Base-by-base conservation (phyloP, 2,113 vertebrate genomes). In the Elachura formosa region DNA sequence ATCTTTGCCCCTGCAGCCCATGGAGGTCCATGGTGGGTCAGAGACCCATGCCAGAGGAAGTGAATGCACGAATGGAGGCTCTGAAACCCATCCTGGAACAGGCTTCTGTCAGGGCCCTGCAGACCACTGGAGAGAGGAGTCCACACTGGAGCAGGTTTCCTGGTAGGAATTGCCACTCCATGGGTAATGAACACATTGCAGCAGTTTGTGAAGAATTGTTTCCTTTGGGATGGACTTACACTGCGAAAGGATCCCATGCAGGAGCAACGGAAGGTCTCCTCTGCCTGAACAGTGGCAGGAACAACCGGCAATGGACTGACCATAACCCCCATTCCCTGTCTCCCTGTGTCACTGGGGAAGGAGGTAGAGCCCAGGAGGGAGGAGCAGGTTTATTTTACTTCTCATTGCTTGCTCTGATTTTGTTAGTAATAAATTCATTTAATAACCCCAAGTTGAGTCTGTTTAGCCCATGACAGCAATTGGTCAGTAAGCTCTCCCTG, bases 181-280 rank as follows among this genome's bases (percentile, higher is more conserved):
- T 20, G 11, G 22, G 14, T 12, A 19, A 54, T 29, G 38, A 64
- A 29, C 38, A 36, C 16, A 24, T 15, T 23, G 31, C 22, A 80
- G 31, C 14, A 33, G 22, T 33, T 28, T 40, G 12, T 56, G 41
- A 41, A 64, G 16, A 34, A 5, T 20, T 62, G 20, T 16, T 69
- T 23, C 24, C 34, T n/a, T n/a, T n/a, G n/a, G n/a, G n/a, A n/a
- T n/a, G n/a, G n/a, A n/a, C n/a, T n/a, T n/a, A n/a, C n/a, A n/a
- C n/a, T n/a, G n/a, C n/a, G n/a, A n/a, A n/a, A n/a, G n/a, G n/a
- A 49, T 40, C 31, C 41, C 26, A 36, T 0, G 1, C 21, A 18
- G 31, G 36, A 72, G 22, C 25, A 87, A 22, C 4, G 22, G 4
- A 55, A 31, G 11, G 25, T 55, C 41, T 63, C 41, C 26, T 34